These are phyloP conservation scores for Borostomias antarcticus DNA, from an alignment of 2,797 vertebrate species.

Conservation along the genomic window DNA sequence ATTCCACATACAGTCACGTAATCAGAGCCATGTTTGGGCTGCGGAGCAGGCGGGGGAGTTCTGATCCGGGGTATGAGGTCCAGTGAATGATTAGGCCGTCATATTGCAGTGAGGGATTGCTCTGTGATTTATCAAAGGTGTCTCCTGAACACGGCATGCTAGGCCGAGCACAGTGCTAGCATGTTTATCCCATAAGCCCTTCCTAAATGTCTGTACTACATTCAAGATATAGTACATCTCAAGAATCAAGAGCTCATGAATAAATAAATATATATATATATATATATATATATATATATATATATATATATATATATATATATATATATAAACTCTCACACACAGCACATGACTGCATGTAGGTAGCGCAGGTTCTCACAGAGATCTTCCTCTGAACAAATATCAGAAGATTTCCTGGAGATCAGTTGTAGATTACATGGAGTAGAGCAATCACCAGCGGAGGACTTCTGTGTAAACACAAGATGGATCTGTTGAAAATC, in stretches of 20 bases:
- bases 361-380: conserved; percentile 46
- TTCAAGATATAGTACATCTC: no score
- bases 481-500: no score
- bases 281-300: no score
- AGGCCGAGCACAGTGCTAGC: neutral
- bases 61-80: conserved; percentile 30
- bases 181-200: conserved; percentile 16
- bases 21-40: conserved; percentile 73
- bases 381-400: conserved; percentile 52
- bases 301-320: no score
- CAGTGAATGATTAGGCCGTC: conserved; percentile 52
- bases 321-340: no score
- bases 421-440: conserved; percentile 49
- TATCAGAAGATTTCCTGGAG: conserved; percentile 61
- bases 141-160: conserved; percentile 21
- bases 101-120: conserved; percentile 30
- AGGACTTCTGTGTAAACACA: conserved; percentile 52
- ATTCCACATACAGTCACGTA: conserved; percentile 58
- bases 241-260: no score
- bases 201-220: conserved; percentile 2
- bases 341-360: no score
- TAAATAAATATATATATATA: no score
- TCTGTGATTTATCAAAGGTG: conserved; percentile 15
- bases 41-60: conserved; percentile 45
- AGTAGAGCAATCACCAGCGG: conserved; percentile 35